Conservation (phyloP, 2,797 vertebrate species). For the Brachymystax lenok region DNA sequence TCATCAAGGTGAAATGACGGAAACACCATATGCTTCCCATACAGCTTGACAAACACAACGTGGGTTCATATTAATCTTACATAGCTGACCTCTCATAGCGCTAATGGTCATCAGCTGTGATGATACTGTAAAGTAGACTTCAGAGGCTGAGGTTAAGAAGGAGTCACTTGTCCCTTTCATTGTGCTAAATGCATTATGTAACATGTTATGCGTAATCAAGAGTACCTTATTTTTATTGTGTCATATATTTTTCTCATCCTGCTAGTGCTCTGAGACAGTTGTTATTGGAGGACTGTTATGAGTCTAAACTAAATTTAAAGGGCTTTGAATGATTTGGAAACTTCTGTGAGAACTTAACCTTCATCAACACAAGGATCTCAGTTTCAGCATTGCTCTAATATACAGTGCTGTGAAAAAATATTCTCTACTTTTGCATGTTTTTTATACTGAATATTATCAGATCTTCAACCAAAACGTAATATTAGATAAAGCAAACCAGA, state of each 20-base stretch:
- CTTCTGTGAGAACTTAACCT: no score
- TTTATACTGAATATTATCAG: no score
- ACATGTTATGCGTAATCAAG: constrained; percentile 54
- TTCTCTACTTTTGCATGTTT: no score
- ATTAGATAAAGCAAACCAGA: no score
- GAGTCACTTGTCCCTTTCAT: constrained; percentile 47
- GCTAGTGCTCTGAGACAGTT: constrained; percentile 38
- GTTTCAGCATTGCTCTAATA: no score
- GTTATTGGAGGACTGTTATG: constrained; percentile 36
- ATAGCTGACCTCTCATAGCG: neutral
- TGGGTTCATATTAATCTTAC: constrained; percentile 11
- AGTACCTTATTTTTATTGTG: constrained; percentile 62
- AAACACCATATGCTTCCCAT: neutral
- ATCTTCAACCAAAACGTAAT: no score
- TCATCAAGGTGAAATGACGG: neutral
- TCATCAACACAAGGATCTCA: neutral
- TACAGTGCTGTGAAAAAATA: no score
- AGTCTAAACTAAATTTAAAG: constrained; percentile 21
- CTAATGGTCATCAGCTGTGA: neutral
- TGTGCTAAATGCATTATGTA: constrained; percentile 56
- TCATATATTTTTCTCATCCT: constrained; percentile 47
- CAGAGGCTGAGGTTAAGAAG: constrained; percentile 39
- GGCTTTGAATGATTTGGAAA: no score
- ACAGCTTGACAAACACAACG: constrained; percentile 16
- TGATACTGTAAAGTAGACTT: constrained; percentile 2